Conservation (phyloP, 1,140 invertebrate genomes). For the Sweltsa coloradensis region DNA sequence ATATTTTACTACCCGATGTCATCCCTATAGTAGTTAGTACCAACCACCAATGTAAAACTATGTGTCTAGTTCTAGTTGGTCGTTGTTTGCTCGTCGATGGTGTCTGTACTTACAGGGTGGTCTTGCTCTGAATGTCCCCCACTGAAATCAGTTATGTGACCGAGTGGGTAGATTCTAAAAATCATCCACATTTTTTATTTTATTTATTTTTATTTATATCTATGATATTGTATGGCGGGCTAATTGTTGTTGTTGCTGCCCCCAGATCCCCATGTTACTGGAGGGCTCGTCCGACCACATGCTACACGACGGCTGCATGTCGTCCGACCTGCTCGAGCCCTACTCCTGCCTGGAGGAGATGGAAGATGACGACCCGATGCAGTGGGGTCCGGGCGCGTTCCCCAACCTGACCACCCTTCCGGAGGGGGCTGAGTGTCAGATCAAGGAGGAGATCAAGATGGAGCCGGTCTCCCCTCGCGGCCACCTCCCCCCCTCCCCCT, state of each 20-base stretch:
- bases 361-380: conserved; percentile 5
- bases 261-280: conserved; percentile 19
- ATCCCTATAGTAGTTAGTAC: too few species aligned
- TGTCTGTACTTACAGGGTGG: too few species aligned
- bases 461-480: conserved; percentile 21
- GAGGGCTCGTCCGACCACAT: conserved; percentile 15
- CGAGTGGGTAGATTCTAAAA: too few species aligned
- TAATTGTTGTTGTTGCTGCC: conserved; percentile 12
- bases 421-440: neutral
- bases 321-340: conserved; percentile 11
- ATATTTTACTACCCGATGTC: too few species aligned
- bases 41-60: too few species aligned
- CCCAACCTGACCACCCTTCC: conserved; percentile 7
- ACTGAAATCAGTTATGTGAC: too few species aligned
- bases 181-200: too few species aligned
- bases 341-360: conserved; percentile 16
- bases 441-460: conserved; percentile 18
- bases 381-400: conserved; percentile 14
- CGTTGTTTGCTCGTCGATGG: too few species aligned
- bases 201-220: too few species aligned
- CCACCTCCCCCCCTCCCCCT: conserved; percentile 24
- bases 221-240: too few species aligned
- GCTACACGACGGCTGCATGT: conserved; percentile 22
- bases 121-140: too few species aligned
- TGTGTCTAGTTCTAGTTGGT: too few species aligned